Evolutionary conservation across 1,140 invertebrate genomes (phyloP), one percentile per base, ranked within the genome.

Genomic region (Camponotus vicinus): DNA sequence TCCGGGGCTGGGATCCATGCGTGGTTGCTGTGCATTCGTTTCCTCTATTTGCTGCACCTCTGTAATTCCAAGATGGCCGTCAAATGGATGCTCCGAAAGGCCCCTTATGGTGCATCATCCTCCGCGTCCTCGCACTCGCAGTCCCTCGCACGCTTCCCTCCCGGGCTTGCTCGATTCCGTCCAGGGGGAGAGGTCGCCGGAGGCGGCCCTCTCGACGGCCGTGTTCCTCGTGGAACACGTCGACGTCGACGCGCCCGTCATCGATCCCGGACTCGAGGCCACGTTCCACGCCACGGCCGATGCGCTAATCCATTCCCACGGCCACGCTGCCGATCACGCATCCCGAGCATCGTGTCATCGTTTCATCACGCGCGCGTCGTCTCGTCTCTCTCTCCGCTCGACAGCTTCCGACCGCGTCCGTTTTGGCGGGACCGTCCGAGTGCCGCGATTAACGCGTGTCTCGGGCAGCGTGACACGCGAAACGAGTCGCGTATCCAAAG

Each of bases 61-160:
- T 90, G 55, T 88, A 73, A 76, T 89, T 93, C 70, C 93, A 94
- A 94, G 89, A 94, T 94, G 94, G 94, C 93, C 70, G 93, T 70
- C 86, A 71, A 27, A 89, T 88, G 11, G 42, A 45, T 9, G 79
- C 79, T 93, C 82, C 86, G 82, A 87, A 88, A 90, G 89, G 91
- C 90, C 73, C 89, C 92, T 91, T 93, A 92, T 92, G 91, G 90
- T 90, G 91, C 92, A 89, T 69, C 27, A 89, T 69, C 59, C 37
- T 69, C 75, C 73, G 79, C 75, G 32, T 15, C 34, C 42, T 45
- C 34, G 32, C 61, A 21, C 52, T 13, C 71, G 63, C 86, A n/a
- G 37, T 49, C 13, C 59, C 55, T 55, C 42, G 42, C 67, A 88
- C 52, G 70, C 78, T 64, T 88, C 11, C 45, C 11, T n/a, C 13